phyloP scores from a whole-genome alignment of 1,140 invertebrate genomes.

The Phenacoccus solenopsis region DNA sequence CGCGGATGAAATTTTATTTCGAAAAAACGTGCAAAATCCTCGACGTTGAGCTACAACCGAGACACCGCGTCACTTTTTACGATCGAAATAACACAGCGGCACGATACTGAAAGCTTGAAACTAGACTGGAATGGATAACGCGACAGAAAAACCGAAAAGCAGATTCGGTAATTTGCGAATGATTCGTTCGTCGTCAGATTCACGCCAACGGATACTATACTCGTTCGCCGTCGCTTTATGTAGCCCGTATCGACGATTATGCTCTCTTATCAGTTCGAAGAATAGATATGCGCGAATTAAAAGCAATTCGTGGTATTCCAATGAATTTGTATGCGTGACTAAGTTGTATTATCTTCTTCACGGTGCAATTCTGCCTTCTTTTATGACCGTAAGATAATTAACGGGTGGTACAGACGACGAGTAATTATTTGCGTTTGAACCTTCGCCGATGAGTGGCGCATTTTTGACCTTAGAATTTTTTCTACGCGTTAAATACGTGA shows the following conservation, averaged over 20 bases:
- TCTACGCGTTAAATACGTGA: too few relatives aligned
- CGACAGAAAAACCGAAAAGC: conserved; percentile 6
- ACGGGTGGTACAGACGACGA: not conserved
- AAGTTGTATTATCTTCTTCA: not conserved
- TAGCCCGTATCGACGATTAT: too few relatives aligned
- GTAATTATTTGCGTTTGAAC: not conserved
- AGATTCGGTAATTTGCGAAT: not conserved
- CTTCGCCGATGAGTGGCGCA: not conserved
- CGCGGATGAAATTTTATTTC: too few relatives aligned
- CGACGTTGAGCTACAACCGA: too few relatives aligned
- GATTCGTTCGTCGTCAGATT: not conserved
- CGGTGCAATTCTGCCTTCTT: not conserved
- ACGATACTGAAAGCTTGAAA: not conserved
- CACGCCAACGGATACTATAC: not conserved
- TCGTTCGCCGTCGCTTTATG: not conserved
- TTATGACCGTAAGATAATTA: not conserved
- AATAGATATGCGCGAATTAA: not conserved
- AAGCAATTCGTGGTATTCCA: not conserved
- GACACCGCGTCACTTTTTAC: too few relatives aligned
- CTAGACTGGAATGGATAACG: not conserved
- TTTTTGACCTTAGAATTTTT: not conserved
- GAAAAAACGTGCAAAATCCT: not conserved
- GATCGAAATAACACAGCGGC: too few relatives aligned
- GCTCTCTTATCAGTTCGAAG: not conserved
- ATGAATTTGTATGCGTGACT: not conserved